Conservation (phyloP, 2,888 invertebrate genomes). For the Agrotis ipsilon region DNA sequence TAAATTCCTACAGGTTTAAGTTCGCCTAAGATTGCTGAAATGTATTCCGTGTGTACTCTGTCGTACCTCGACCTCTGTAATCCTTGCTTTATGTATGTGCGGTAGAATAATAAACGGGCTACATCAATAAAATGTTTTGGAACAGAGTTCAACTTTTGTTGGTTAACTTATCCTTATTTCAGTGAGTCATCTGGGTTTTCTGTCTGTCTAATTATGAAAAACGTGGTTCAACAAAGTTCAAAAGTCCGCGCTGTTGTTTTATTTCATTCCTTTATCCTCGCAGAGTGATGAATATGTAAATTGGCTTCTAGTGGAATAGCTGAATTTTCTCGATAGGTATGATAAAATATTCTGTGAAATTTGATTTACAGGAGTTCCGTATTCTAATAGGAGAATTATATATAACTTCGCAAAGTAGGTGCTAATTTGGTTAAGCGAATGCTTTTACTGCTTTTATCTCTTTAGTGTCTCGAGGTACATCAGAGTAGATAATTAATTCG, state of each 20-base stretch:
- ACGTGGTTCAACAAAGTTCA: conserved; percentile 49
- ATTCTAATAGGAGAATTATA: conserved; percentile 55
- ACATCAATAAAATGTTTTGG: conserved; percentile 42
- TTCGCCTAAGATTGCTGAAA: conserved; percentile 52
- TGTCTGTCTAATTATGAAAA: conserved; percentile 51
- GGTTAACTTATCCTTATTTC: conserved; percentile 29
- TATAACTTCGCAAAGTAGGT: conserved; percentile 48
- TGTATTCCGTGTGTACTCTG: conserved; percentile 57
- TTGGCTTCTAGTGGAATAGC: conserved; percentile 63
- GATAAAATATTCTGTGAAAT: conserved; percentile 61
- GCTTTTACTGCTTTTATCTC: conserved; percentile 43
- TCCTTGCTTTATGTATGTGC: conserved; percentile 52
- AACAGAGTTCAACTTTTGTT: conserved; percentile 13
- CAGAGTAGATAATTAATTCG: conserved; percentile 18
- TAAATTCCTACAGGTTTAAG: conserved; percentile 61
- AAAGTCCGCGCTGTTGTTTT: conserved; percentile 63
- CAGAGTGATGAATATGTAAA: conserved; percentile 74
- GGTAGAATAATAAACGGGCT: conserved; percentile 49
- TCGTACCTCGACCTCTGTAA: conserved; percentile 45
- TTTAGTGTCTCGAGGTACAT: conserved; percentile 15
- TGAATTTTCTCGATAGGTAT: conserved; percentile 57
- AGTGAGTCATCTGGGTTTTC: conserved; percentile 28
- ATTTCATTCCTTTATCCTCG: conserved; percentile 66
- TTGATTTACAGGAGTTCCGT: conserved; percentile 61
- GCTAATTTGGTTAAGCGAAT: conserved; percentile 38